These are phyloP conservation scores for Netelia inedita DNA, from an alignment of 2,888 invertebrate species.

Conservation along the genomic window DNA sequence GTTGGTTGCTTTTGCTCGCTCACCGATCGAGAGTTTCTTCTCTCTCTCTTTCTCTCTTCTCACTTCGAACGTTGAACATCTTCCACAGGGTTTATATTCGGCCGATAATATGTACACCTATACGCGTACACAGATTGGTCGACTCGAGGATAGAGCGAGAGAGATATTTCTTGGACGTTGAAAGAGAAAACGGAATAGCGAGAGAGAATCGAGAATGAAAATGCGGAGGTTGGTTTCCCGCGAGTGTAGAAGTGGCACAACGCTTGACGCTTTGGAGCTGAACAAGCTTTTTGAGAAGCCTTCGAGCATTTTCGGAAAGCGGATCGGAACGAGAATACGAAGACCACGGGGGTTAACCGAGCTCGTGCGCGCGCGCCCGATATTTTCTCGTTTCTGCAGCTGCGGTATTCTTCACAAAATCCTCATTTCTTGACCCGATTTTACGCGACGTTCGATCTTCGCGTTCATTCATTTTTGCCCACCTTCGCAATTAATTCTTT, in stretches of 20 bases:
- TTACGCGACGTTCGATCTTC: slow-evolving; percentile 33
- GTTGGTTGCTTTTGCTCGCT: slow-evolving; percentile 51
- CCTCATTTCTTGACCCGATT: slow-evolving; percentile 59
- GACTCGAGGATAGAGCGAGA: slow-evolving; percentile 73
- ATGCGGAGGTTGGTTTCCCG: slow-evolving; percentile 33
- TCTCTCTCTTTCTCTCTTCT: slow-evolving; percentile 8
- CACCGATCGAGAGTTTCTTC: slow-evolving; percentile 34
- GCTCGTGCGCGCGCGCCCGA: slow-evolving; percentile 79
- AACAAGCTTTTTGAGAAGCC: slow-evolving; percentile 31
- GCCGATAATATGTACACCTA: slow-evolving; percentile 18
- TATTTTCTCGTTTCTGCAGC: slow-evolving; percentile 76
- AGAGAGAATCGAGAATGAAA: slow-evolving; percentile 55
- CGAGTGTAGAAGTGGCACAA: slow-evolving; percentile 40
- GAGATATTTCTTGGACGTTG: slow-evolving; percentile 43
- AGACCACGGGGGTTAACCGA: slow-evolving; percentile 68
- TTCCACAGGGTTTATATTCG: slow-evolving; percentile 55
- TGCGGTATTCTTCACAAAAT: slow-evolving; percentile 66
- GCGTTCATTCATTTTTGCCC: slow-evolving; percentile 47
- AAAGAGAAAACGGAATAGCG: slow-evolving; percentile 30
- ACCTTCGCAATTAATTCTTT: slow-evolving; percentile 54
- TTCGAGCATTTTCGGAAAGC: slow-evolving; percentile 55
- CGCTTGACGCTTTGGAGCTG: slow-evolving; percentile 18
- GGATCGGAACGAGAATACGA: slow-evolving; percentile 69
- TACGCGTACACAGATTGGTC: slow-evolving; percentile 41
- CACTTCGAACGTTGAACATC: slow-evolving; percentile 49